Evolutionary conservation across 2,888 invertebrate species (phyloP).

Genomic region (Hartigia nigra): DNA sequence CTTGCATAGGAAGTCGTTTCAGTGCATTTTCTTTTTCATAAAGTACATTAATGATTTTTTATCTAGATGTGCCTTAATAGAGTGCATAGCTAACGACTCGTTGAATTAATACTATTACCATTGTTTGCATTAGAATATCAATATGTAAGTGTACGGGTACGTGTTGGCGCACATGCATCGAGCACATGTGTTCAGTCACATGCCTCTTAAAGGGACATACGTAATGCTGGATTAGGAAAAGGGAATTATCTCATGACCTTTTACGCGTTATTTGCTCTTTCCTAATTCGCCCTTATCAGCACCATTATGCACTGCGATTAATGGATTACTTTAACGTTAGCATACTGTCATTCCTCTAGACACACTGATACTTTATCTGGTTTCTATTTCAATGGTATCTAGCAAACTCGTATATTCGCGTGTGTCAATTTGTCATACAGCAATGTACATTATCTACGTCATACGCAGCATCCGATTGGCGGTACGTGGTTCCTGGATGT

Average conservation of each 20-base stretch:
- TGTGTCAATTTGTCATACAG: neutral
- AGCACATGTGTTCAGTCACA: neutral
- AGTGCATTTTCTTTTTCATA: neutral
- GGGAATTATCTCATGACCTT: neutral
- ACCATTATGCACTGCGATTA: neutral
- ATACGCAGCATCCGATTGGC: neutral
- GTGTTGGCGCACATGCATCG: neutral
- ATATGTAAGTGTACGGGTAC: neutral
- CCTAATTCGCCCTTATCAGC: neutral
- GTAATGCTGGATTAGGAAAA: neutral
- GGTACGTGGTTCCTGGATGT: neutral
- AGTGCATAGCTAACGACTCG: constrained; percentile 1
- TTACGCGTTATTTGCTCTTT: neutral
- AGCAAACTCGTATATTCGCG: neutral
- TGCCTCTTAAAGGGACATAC: neutral
- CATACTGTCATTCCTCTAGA: neutral
- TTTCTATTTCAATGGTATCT: neutral
- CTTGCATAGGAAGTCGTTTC: neutral
- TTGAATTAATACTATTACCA: constrained; percentile 1
- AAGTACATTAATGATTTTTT: neutral
- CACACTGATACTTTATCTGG: neutral
- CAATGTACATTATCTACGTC: neutral
- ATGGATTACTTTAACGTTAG: neutral
- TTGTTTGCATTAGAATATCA: neutral
- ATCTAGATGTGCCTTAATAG: neutral